Evolutionary conservation across 2,888 invertebrate species (phyloP).

Genomic region (Steinernema carpocapsae): DNA sequence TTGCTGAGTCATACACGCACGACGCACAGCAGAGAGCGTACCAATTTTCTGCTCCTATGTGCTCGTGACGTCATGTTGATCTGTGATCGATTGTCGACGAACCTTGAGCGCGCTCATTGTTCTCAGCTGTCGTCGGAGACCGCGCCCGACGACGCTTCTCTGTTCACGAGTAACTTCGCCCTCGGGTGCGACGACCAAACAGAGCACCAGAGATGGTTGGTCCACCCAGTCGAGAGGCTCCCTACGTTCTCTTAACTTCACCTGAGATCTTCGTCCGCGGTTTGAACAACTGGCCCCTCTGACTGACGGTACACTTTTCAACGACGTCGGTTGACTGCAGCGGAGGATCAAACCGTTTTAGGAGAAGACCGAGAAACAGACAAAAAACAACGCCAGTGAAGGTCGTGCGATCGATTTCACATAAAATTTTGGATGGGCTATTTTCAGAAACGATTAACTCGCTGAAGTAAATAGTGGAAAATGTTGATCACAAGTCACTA

Average conservation of each 20-base stretch:
- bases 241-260: neutral
- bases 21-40: neutral
- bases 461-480: too few relatives aligned
- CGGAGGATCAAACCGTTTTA: neutral
- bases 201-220: too few relatives aligned
- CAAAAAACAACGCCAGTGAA: conserved; percentile 14
- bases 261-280: neutral
- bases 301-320: neutral
- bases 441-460: too few relatives aligned
- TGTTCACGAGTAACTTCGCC: conserved; percentile 3
- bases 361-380: conserved; percentile 10
- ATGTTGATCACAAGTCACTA: too few relatives aligned
- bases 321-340: neutral
- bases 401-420: conserved; percentile 8
- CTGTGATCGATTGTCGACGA: conserved; percentile 31
- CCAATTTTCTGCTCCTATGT: conserved; percentile 10
- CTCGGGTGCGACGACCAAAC: neutral
- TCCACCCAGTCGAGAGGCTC: too few relatives aligned
- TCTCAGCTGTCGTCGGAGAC: neutral
- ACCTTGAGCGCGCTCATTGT: conserved; percentile 5
- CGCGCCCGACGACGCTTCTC: neutral
- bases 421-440: neutral
- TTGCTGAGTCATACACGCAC: conserved; percentile 12
- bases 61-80: conserved; percentile 17
- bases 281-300: neutral